A percentile compares a stretch with the other conserved stretches of the same genome.
Evolutionary conservation across 2,797 vertebrate genomes (phyloP).

Genomic region (Microhierax caerulescens): DNA sequence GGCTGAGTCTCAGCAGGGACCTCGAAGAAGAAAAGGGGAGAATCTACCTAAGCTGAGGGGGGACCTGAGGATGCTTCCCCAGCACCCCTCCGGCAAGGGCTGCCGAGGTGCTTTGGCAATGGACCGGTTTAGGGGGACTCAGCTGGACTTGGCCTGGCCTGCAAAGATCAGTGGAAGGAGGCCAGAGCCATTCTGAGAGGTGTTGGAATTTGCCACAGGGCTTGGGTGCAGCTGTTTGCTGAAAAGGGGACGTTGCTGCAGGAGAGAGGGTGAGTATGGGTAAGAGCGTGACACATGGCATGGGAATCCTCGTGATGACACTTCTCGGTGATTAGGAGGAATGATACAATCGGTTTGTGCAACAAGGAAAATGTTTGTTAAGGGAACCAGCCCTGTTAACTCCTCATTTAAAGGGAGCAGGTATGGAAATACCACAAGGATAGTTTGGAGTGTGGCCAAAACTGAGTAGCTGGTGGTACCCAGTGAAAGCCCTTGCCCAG

Average conservation of each 20-base stretch:
- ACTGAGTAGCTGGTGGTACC: neutral
- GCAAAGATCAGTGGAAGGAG: neutral
- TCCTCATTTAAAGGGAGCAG: neutral
- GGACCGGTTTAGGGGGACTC: neutral
- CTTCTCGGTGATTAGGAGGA: neutral
- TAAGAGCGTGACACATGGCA: accelerated
- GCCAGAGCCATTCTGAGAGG: neutral
- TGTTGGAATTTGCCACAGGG: neutral
- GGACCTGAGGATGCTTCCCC: neutral
- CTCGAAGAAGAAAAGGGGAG: neutral
- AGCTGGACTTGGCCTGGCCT: slow-evolving; percentile 9
- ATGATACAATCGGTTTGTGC: accelerated
- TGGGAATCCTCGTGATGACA: neutral
- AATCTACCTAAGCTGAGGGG: neutral
- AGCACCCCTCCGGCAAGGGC: neutral
- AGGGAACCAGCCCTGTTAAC: neutral
- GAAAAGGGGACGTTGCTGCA: neutral
- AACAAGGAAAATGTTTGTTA: neutral
- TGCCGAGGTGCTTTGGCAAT: slow-evolving; percentile 19
- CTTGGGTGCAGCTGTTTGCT: neutral
- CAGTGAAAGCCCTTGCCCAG: neutral
- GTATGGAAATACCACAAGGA: neutral
- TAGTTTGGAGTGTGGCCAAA: neutral
- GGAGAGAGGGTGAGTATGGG: neutral
- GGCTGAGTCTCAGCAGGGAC: neutral